phyloP scores from a whole-genome alignment of 1,140 invertebrate genomes.

The Meloidogyne exigua region DNA sequence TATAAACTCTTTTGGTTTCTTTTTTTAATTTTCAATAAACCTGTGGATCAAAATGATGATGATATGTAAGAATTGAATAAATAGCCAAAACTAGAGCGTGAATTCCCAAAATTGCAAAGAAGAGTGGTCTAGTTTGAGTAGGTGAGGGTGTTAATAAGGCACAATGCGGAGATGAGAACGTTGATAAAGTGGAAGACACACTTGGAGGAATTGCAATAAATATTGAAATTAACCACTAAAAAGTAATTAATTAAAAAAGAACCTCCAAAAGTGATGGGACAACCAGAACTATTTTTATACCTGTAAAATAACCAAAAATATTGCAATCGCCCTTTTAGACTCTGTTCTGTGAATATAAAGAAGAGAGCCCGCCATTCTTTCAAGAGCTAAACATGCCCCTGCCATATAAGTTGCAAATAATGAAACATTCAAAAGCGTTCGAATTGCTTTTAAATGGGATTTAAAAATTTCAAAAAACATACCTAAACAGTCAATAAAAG shows the following conservation, averaged over 20 bases:
- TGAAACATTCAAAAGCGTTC: constrained; percentile 34
- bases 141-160: constrained; percentile 22
- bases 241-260: background rate
- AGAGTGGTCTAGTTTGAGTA: constrained; percentile 26
- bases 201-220: constrained; percentile 13
- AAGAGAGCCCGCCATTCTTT: constrained; percentile 34
- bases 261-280: too few species aligned
- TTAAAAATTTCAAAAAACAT: background rate
- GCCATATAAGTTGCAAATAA: constrained; percentile 33
- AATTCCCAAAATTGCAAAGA: constrained; percentile 31
- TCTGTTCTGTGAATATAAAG: background rate
- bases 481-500: constrained; percentile 32
- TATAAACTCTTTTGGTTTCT: too few species aligned
- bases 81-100: constrained; percentile 39
- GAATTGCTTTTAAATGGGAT: constrained; percentile 19
- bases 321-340: constrained; percentile 20
- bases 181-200: constrained; percentile 15
- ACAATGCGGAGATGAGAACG: constrained; percentile 17
- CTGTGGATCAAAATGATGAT: constrained; percentile 32
- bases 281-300: background rate
- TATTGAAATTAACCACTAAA: constrained; percentile 29
- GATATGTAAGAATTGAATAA: constrained; percentile 41
- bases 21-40: background rate
- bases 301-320: constrained; percentile 25
- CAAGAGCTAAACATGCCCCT: constrained; percentile 30